Evolutionary conservation across 2,113 vertebrate genomes (phyloP).

Genomic region (Perccottus glenii): DNA sequence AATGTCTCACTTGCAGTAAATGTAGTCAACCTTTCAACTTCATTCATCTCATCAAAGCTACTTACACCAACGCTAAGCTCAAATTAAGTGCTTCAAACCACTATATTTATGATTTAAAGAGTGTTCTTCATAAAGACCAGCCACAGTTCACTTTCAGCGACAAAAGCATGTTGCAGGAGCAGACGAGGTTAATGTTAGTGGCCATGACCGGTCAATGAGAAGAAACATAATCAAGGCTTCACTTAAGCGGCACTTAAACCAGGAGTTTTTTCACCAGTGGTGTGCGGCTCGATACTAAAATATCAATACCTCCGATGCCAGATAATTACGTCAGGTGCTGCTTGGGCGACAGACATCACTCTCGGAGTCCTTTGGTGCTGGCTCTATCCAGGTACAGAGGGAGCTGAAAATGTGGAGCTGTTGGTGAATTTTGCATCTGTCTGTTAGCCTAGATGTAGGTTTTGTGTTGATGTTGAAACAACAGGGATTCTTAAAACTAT

Average conservation of each 20-base stretch:
- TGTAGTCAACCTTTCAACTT: not conserved
- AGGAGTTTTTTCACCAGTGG: not conserved
- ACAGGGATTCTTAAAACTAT: no score
- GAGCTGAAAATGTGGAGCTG: no score
- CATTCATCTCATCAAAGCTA: not conserved
- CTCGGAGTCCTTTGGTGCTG: no score
- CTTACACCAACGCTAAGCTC: not conserved
- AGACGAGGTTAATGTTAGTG: constrained; percentile 1
- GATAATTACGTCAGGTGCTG: no score
- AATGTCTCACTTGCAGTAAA: not conserved
- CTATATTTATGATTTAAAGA: not conserved
- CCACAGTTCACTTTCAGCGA: not conserved
- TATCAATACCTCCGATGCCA: no score
- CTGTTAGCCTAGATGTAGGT: no score
- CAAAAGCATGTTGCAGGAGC: not conserved
- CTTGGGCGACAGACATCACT: no score
- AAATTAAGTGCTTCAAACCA: not conserved
- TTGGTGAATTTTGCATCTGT: no score
- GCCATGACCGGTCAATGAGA: no score
- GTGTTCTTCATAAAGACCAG: not conserved
- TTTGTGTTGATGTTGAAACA: no score
- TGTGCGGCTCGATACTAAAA: no score
- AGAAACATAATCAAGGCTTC: not conserved
- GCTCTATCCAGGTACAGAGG: no score
- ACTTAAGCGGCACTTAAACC: not conserved